Conservation (phyloP, 2,113 vertebrate species). For the Anas platyrhynchos region DNA sequence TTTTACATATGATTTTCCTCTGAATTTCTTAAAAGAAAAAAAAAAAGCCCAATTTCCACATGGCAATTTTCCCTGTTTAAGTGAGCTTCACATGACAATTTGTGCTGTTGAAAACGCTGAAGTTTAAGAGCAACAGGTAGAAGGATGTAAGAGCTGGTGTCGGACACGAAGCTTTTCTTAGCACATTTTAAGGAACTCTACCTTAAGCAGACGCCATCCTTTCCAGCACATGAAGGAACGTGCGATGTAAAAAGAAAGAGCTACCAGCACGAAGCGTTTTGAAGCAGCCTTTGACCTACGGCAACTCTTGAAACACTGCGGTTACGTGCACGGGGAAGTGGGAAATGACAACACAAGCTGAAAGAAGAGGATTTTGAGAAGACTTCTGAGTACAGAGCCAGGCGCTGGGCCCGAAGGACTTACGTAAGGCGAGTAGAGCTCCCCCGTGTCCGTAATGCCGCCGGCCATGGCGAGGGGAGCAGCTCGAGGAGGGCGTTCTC, state of each 20-base stretch:
- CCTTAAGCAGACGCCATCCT: not conserved
- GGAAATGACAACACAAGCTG: not conserved
- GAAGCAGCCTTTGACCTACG: not conserved
- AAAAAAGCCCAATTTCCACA: not conserved
- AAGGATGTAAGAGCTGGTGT: not conserved
- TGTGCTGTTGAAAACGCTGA: not conserved
- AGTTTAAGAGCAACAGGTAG: not conserved
- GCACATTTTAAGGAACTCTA: not conserved
- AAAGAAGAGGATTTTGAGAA: not conserved
- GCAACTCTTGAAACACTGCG: not conserved
- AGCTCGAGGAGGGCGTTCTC: not conserved
- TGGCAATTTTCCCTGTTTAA: not conserved
- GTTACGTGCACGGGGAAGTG: not conserved
- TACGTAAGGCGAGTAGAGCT: slow-evolving; percentile 95
- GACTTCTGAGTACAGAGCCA: not conserved
- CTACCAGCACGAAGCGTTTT: not conserved
- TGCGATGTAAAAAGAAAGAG: rapidly evolving
- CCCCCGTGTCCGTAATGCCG: slow-evolving; percentile 92
- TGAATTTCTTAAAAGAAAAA: not conserved
- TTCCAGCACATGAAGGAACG: not conserved
- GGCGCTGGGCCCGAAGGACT: slow-evolving; percentile 70
- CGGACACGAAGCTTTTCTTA: not conserved
- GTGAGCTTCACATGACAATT: not conserved
- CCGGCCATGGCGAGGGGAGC: slow-evolving; percentile 83
- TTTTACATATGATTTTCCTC: too few relatives aligned